Evolutionary conservation across 2,888 invertebrate species (phyloP).

Genomic region (Bugula neritina): DNA sequence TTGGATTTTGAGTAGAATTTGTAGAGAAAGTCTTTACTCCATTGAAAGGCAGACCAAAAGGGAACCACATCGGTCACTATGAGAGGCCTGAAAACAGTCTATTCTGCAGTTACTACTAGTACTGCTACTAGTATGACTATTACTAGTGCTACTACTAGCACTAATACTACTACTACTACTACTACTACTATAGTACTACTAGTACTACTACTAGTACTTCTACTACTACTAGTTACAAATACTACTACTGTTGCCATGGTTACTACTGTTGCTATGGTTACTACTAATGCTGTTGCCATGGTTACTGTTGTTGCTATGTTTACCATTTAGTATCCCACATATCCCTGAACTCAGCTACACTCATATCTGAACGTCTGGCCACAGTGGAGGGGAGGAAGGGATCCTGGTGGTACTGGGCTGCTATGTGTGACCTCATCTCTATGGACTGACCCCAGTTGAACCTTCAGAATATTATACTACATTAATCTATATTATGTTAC

Average conservation of each 20-base stretch:
- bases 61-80: slow-evolving; percentile 45
- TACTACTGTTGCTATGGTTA: too few relatives aligned
- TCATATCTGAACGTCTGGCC: slow-evolving; percentile 40
- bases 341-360: slow-evolving; percentile 46
- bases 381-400: slow-evolving; percentile 32
- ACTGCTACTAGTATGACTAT: too few relatives aligned
- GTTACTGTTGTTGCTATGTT: slow-evolving; percentile 26
- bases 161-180: too few relatives aligned
- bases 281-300: too few relatives aligned
- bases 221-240: too few relatives aligned
- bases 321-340: slow-evolving; percentile 52
- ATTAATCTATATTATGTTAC: not conserved
- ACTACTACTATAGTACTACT: not conserved
- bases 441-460: slow-evolving; percentile 16
- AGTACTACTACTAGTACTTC: too few relatives aligned
- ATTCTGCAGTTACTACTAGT: slow-evolving; percentile 19
- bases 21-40: slow-evolving; percentile 42
- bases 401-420: slow-evolving; percentile 5
- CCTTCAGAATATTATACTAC: not conserved
- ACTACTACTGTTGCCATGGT: too few relatives aligned
- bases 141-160: too few relatives aligned
- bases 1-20: slow-evolving; percentile 25
- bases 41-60: slow-evolving; percentile 43
- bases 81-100: slow-evolving; percentile 48
- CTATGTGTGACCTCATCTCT: not conserved